Conservation (phyloP, 2,797 vertebrate species). For the Chelonia mydas region DNA sequence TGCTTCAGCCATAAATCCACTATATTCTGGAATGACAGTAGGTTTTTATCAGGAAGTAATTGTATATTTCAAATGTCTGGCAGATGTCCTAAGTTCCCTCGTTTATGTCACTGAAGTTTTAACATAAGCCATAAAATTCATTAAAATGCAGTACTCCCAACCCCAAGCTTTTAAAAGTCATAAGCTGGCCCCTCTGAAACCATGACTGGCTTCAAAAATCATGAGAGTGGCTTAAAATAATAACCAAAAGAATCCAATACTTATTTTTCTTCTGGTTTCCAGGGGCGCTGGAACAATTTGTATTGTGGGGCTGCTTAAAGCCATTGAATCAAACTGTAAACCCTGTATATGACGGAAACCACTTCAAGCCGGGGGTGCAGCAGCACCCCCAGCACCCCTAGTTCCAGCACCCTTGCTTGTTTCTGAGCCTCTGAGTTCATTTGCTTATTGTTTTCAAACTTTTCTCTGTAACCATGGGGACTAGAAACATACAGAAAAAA, state of each 20-base stretch:
- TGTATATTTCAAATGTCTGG: constrained; percentile 52
- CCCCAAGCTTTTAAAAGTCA: constrained; percentile 10
- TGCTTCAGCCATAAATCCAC: constrained; percentile 12
- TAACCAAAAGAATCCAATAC: constrained; percentile 18
- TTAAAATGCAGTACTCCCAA: constrained; percentile 10
- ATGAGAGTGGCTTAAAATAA: neutral
- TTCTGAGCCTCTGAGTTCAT: constrained; percentile 7
- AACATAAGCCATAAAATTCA: constrained; percentile 3
- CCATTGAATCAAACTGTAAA: too few relatives aligned
- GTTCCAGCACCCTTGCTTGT: neutral
- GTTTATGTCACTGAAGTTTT: constrained; percentile 37
- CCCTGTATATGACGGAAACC: too few relatives aligned
- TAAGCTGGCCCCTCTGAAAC: neutral
- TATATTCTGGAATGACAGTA: constrained; percentile 3
- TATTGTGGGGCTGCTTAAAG: too few relatives aligned
- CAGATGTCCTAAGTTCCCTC: constrained; percentile 15
- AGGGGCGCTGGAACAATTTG: too few relatives aligned
- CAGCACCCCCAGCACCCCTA: too few relatives aligned
- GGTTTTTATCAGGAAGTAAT: constrained; percentile 41
- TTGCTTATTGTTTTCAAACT: neutral
- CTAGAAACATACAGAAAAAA: neutral
- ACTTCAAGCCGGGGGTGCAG: too few relatives aligned
- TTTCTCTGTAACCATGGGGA: neutral
- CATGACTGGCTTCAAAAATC: neutral
- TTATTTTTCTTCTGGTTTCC: neutral